Conservation (phyloP, 2,888 invertebrate genomes). For the Monochamus alternatus region DNA sequence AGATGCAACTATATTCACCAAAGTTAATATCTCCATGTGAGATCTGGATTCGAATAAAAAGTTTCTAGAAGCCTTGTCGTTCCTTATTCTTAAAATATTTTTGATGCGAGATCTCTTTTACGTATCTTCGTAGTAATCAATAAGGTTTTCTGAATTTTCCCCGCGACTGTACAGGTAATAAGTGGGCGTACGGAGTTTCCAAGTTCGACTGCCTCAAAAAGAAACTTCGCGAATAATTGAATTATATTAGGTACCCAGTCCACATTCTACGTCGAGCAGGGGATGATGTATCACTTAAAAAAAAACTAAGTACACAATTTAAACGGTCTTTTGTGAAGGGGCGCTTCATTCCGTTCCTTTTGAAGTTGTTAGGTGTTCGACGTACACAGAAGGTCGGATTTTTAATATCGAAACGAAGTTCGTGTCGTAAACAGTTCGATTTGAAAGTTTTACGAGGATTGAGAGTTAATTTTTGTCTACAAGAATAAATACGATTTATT, state of each 20-base stretch:
- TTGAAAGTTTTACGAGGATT: too few relatives aligned
- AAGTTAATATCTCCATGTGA: too few relatives aligned
- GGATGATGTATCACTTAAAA: constrained; percentile 5
- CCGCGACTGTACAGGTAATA: constrained; percentile 1
- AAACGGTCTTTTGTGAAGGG: not conserved
- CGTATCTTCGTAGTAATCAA: not conserved
- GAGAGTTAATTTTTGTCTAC: too few relatives aligned
- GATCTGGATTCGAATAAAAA: too few relatives aligned
- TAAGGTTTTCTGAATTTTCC: constrained; percentile 5
- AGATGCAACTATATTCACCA: too few relatives aligned
- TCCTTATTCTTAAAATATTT: not conserved
- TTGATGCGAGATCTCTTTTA: not conserved
- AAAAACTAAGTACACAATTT: not conserved
- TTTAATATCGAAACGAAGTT: too few relatives aligned
- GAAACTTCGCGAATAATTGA: constrained; percentile 2
- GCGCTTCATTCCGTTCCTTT: too few relatives aligned
- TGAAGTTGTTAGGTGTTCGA: too few relatives aligned
- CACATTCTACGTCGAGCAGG: not conserved
- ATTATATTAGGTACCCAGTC: constrained; percentile 2
- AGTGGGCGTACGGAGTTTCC: constrained; percentile 1
- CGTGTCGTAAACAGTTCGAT: too few relatives aligned
- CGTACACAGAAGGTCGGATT: too few relatives aligned
- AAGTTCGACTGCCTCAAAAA: constrained; percentile 2
- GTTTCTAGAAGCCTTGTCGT: not conserved
- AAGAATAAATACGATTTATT: too few relatives aligned